A percentile compares a stretch with the other conserved stretches of the same genome.
phyloP scores from a whole-genome alignment of 30 jellyfish, hydroid and myxozoan genomes.

The Chrysaora quinquecirrha region DNA sequence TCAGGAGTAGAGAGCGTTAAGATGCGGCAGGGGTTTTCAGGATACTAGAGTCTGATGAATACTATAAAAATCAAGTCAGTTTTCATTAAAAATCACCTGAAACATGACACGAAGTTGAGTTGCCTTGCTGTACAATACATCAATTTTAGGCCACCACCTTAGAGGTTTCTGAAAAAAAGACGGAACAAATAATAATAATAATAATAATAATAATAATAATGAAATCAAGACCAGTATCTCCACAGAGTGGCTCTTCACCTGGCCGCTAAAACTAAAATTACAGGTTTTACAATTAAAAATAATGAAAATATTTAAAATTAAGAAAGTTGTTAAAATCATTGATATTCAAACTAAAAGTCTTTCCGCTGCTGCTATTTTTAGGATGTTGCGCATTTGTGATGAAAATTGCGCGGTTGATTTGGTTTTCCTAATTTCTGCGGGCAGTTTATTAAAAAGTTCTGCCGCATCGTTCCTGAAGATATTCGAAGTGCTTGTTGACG shows the following conservation, averaged over 20 bases:
- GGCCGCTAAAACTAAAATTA: not conserved
- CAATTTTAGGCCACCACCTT: slow-evolving; percentile 95
- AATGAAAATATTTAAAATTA: not conserved
- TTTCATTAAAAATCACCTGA: slow-evolving; percentile 55
- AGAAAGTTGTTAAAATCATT: not conserved
- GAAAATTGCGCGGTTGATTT: not conserved
- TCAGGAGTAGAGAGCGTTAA: no score
- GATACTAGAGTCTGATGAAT: no score
- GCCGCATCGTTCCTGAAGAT: not conserved
- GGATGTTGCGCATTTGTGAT: not conserved
- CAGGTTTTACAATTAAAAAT: no score
- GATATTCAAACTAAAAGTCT: not conserved
- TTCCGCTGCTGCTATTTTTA: not conserved
- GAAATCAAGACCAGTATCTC: not conserved
- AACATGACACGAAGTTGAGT: slow-evolving; percentile 88
- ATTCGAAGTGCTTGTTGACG: not conserved
- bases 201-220: slow-evolving; percentile 1
- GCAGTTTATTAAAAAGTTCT: not conserved
- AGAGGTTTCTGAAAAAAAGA: slow-evolving; percentile 67
- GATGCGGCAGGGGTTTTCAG: no score
- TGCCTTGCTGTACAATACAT: slow-evolving; percentile 82
- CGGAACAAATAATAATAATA: not conserved
- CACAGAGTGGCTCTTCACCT: slow-evolving; percentile 2
- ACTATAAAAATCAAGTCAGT: no score
- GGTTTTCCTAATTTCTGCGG: not conserved